A percentile compares a stretch with the other conserved stretches of the same genome.
Conservation (phyloP, 2,113 vertebrate genomes). For the Sceloporus tristichus region DNA sequence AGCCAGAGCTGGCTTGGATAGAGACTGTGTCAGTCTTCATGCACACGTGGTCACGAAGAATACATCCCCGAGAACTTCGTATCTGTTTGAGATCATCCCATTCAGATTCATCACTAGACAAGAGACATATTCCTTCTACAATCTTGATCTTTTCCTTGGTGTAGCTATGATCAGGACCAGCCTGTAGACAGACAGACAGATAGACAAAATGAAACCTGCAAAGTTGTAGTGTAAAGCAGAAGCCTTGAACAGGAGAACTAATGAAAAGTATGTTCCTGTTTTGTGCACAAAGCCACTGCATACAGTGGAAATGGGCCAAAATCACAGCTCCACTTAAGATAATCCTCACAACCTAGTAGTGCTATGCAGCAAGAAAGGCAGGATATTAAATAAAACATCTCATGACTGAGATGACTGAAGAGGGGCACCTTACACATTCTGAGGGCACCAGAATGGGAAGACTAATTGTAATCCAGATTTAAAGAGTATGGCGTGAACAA, state of each 20-base stretch:
- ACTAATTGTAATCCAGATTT: neutral
- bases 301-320: neutral
- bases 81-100: conserved; percentile 98
- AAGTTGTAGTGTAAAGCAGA: conserved; percentile 50
- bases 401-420: too few relatives aligned
- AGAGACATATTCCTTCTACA: conserved; percentile 95
- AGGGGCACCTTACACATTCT: neutral
- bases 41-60: conserved; percentile 93
- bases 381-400: neutral
- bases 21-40: conserved; percentile 97
- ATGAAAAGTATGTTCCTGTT: conserved; percentile 31
- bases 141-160: conserved; percentile 98
- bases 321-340: neutral
- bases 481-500: neutral
- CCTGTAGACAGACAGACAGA: conserved; percentile 73
- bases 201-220: conserved; percentile 7
- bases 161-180: conserved; percentile 88
- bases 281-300: neutral
- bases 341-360: neutral
- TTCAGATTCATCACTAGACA: conserved; percentile 91
- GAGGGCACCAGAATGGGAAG: neutral
- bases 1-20: conserved; percentile 95
- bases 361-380: neutral
- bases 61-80: conserved; percentile 89
- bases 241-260: conserved; percentile 38